Conservation (phyloP, 2,113 vertebrate genomes). For the Paralichthys olivaceus region DNA sequence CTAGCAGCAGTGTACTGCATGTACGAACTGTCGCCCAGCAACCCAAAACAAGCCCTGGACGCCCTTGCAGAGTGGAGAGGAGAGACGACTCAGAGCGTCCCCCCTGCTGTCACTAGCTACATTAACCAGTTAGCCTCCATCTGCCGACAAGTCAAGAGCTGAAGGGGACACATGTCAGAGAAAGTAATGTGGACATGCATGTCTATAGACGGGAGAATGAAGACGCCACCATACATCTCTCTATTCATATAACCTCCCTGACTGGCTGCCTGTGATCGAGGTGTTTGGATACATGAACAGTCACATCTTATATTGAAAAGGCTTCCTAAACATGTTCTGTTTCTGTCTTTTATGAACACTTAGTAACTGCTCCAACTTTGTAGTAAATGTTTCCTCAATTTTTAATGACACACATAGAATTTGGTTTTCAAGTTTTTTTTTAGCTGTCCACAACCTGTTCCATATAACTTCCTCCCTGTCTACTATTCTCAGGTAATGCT, state of each 20-base stretch:
- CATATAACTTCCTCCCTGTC: neutral
- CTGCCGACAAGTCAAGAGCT: constrained; percentile 74
- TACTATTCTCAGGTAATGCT: constrained; percentile 28
- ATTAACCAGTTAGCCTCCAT: constrained; percentile 87
- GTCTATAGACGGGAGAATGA: neutral
- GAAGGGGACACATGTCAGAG: constrained; percentile 7
- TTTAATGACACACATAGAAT: neutral
- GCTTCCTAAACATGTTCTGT: neutral
- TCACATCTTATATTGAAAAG: too few species aligned
- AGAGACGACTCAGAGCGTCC: constrained; percentile 76
- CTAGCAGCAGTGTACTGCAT: constrained; percentile 92
- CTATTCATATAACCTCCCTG: constrained; percentile 7
- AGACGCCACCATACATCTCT: neutral
- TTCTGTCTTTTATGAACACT: neutral
- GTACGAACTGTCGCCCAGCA: constrained; percentile 89
- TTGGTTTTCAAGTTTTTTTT: constrained; percentile 11
- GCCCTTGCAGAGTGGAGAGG: constrained; percentile 86
- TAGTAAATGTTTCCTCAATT: neutral
- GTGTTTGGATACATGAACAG: too few species aligned
- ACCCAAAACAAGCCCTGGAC: constrained; percentile 86
- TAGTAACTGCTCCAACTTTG: neutral
- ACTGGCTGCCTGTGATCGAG: neutral
- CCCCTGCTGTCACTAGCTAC: constrained; percentile 83
- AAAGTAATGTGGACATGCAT: neutral
- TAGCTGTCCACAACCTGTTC: constrained; percentile 10